Base-by-base conservation (phyloP, 37 sponge, comb jelly and placozoan genomes). In the Ianthella basta region DNA sequence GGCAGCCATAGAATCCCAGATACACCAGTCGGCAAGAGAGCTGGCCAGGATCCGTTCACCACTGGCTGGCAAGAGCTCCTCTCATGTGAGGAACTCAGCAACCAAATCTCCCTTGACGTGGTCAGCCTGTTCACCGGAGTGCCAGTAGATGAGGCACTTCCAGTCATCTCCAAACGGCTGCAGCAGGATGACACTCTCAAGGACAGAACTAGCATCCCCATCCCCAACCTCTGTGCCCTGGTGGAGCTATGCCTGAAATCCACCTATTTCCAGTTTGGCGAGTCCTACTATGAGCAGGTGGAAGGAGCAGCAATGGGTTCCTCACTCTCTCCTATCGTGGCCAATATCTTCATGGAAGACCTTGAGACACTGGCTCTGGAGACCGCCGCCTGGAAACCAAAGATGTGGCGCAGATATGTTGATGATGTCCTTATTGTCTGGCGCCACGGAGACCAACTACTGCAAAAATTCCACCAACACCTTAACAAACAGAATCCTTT, bases 301-400 rank as follows among this genome's bases (percentile, higher is more conserved):
- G 56, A 55, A 24, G 80, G 80, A 79, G 80, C 80, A 55, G 80
- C 80, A 19, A 79, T 79, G 80, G 80, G 80, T 24, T 79, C 80
- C 23, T 55, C 80, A 79, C 55, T 79, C 24, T 79, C 80, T 50
- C 80, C 80, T 23, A 53, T 79, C 8, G 56, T 79, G 20, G 80
- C 80, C 21, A 55, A 79, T 34, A 20, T 79, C 19, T 79, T 53
- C 56, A 79, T 79, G 80, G 80, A 79, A 79, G 24, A 23, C 19
- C 34, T 55, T 50, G 80, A 79, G 30, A 29, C n/a, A 21, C 25
- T 10, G 4, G 56, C 56, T n/a, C 55, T 79, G 56, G 56, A 44
- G 56, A 23, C n/a, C 19, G 10, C 56, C 53, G 4, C 56, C 5
- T 23, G 23, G 27, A 25, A 25, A 29, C 55, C 56, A 21, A 55